These are phyloP conservation scores for Lanistes nyassanus DNA, from an alignment of 1,140 invertebrate genomes.

Conservation along the genomic window DNA sequence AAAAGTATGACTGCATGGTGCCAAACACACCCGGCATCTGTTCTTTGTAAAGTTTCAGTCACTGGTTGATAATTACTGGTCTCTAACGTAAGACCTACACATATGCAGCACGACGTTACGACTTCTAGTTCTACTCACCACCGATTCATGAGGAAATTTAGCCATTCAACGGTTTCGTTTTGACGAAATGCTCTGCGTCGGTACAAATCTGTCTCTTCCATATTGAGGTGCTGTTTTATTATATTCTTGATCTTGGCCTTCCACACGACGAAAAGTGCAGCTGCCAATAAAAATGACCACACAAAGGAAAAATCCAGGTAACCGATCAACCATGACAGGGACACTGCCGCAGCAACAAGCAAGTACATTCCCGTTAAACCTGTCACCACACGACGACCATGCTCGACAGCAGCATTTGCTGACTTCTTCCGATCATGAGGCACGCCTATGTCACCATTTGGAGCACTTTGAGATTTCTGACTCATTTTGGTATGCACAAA, in stretches of 20 bases:
- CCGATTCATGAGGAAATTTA: slow-evolving; percentile 71
- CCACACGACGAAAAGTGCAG: slow-evolving; percentile 55
- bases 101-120: too few species aligned
- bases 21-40: too few species aligned
- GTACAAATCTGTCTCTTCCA: slow-evolving; percentile 65
- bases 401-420: slow-evolving; percentile 13
- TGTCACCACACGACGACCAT: slow-evolving; percentile 28
- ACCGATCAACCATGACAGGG: slow-evolving; percentile 51
- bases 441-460: slow-evolving; percentile 35
- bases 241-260: slow-evolving; percentile 51
- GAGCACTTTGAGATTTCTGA: slow-evolving; percentile 20
- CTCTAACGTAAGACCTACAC: too few species aligned
- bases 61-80: too few species aligned
- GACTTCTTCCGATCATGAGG: not conserved
- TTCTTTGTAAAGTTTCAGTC: too few species aligned
- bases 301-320: slow-evolving; percentile 49
- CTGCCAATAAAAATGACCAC: slow-evolving; percentile 52
- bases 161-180: slow-evolving; percentile 71
- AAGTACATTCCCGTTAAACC: slow-evolving; percentile 52
- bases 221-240: slow-evolving; percentile 47
- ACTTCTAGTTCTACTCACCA: slow-evolving; percentile 67
- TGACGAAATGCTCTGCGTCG: slow-evolving; percentile 68
- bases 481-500: not conserved
- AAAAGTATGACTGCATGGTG: too few species aligned
- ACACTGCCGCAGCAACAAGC: slow-evolving; percentile 45